Conservation (phyloP, 1,140 invertebrate species). For the Cryptotermes secundus region DNA sequence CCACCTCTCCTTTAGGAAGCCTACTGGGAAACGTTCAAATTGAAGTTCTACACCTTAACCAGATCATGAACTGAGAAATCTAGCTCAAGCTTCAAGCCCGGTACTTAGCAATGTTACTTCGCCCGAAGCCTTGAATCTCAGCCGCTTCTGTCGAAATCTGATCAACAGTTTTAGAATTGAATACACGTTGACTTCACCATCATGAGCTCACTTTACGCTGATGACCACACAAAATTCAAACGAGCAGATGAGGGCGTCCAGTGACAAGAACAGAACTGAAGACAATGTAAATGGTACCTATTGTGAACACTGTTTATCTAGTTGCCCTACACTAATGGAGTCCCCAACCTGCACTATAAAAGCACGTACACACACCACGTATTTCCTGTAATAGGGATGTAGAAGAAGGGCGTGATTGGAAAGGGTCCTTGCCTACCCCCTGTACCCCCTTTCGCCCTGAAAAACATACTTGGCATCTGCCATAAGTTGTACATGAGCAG, state of each 20-base stretch:
- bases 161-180: no score
- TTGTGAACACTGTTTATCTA: neutral
- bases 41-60: no score
- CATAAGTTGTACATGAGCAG: neutral
- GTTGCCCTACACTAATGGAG: neutral
- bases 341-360: neutral
- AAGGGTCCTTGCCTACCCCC: neutral
- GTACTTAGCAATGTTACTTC: no score
- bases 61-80: no score
- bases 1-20: no score
- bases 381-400: conserved; percentile 9
- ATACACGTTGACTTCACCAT: no score
- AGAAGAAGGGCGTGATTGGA: neutral
- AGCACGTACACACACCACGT: neutral
- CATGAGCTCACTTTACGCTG: no score
- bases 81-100: no score
- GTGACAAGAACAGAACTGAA: neutral
- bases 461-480: neutral
- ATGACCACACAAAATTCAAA: neutral
- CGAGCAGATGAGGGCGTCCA: neutral
- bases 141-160: no score
- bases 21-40: no score
- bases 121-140: no score
- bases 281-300: neutral
- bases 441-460: neutral